Evolutionary conservation across 1,140 invertebrate species (phyloP), one percentile per base, ranked within the genome.

Genomic region (Dreissena polymorpha): DNA sequence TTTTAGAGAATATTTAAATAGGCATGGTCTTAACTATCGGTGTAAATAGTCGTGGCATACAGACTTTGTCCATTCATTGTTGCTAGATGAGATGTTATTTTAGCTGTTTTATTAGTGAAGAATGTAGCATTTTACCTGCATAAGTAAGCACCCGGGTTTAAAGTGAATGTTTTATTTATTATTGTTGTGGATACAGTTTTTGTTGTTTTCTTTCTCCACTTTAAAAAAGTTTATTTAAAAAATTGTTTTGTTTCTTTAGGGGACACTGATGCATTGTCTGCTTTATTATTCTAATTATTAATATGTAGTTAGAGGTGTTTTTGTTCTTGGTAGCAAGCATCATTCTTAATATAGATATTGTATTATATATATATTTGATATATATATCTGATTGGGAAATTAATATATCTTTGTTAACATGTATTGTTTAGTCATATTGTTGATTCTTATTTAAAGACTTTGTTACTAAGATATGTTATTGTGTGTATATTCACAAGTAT

Each of bases 371-470:
- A 82, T 25, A 73, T 82, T 73, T 82, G 67, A 73, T 73, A 82
- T 82, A 82, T 68, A 82, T 63, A 72, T 77, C 23, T 83, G 68
- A 83, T 70, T 83, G 65, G 81, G 74, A 71, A 27, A 78, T 25
- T 78, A 25, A 83, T 76, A 27, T 76, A 70, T 60, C 68, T 76
- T 83, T 77, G 81, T 83, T 83, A 83, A 76, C 70, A 71, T 83
- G 76, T 83, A 83, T 63, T 70, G 68, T 83, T 83, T 83, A 83
- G 81, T 83, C 81, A 77, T 73, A 83, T 83, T 83, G 72, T 83
- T 76, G 75, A 76, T 75, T 70, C 72, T 76, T 83, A 83, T 83
- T 83, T 76, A 83, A 63, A 53, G 75, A 69, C 16, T 67, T 83
- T 83, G 81, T 83, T 83, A 83, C 53, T 23, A 64, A 76, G 65